These are phyloP conservation scores for Phrynocephalus forsythii DNA, from an alignment of 2,797 vertebrate species.

Conservation along the genomic window DNA sequence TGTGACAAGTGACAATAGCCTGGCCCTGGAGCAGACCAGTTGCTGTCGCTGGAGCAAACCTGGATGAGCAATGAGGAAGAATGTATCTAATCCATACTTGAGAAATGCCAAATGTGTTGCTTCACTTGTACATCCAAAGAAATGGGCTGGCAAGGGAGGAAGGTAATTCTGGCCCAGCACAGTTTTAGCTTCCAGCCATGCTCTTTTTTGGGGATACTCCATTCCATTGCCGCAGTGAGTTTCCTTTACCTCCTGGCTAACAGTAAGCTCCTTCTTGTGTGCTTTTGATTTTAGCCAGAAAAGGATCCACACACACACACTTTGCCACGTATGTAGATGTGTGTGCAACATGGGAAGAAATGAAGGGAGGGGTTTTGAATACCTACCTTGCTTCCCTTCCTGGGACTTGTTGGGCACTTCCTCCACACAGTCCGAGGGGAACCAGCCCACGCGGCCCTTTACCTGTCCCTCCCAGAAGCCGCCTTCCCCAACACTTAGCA, in stretches of 20 bases:
- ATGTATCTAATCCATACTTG: neutral
- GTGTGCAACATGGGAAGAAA: neutral
- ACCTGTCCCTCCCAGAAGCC: constrained; percentile 96
- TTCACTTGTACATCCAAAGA: neutral
- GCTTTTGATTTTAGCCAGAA: neutral
- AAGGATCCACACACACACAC: no score
- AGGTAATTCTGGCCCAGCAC: neutral
- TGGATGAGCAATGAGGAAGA: neutral
- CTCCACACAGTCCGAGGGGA: constrained; percentile 93
- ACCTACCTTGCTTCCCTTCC: constrained; percentile 85
- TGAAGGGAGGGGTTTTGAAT: neutral
- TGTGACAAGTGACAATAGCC: neutral
- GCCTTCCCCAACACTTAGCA: constrained; percentile 92
- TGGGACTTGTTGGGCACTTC: constrained; percentile 84
- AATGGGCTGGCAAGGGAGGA: neutral
- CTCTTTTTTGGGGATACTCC: neutral
- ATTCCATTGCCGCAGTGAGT: neutral
- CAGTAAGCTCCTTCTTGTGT: neutral
- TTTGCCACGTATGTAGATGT: neutral
- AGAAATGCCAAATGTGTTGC: neutral
- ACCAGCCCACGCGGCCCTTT: constrained; percentile 91
- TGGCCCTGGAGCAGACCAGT: no score
- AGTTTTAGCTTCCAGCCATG: neutral
- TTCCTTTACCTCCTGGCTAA: neutral
- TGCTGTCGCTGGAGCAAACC: no score